Percentiles rank a stretch among this genome's conserved stretches.
Conservation (phyloP, 2,888 invertebrate species). For the Dasypogon diadema region DNA sequence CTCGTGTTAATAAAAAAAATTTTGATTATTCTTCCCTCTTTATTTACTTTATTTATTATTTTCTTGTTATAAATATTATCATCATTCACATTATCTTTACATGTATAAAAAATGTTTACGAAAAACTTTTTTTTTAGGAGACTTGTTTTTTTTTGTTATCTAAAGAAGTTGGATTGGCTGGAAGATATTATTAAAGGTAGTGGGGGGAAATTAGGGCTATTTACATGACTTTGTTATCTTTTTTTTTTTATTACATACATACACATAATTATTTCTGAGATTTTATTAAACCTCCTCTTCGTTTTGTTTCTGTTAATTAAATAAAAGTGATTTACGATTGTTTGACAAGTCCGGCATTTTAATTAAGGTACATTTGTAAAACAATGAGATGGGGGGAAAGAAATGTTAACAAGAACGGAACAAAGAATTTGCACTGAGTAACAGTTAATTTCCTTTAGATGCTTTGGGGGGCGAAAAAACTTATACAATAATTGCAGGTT, state of each 20-base stretch:
- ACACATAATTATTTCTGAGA: too few relatives aligned
- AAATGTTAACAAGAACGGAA: too few relatives aligned
- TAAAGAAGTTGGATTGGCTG: neutral
- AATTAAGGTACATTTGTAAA: too few relatives aligned
- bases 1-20: neutral
- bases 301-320: neutral
- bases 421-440: too few relatives aligned
- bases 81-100: neutral
- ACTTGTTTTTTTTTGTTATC: too few relatives aligned
- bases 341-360: too few relatives aligned
- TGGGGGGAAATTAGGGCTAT: slow-evolving; percentile 1
- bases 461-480: too few relatives aligned
- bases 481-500: too few relatives aligned
- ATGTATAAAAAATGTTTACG: neutral
- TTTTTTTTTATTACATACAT: slow-evolving; percentile 19
- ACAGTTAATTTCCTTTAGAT: too few relatives aligned
- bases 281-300: neutral
- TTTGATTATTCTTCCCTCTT: neutral
- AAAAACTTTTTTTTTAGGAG: slow-evolving; percentile 24
- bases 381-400: too few relatives aligned
- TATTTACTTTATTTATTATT: neutral
- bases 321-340: too few relatives aligned
- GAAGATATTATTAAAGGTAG: neutral
- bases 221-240: slow-evolving; percentile 6
- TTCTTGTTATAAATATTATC: slow-evolving; percentile 20